Evolutionary conservation across 1,140 invertebrate species (phyloP), one percentile per base, ranked within the genome.

Genomic region (Steinernema feltiae): DNA sequence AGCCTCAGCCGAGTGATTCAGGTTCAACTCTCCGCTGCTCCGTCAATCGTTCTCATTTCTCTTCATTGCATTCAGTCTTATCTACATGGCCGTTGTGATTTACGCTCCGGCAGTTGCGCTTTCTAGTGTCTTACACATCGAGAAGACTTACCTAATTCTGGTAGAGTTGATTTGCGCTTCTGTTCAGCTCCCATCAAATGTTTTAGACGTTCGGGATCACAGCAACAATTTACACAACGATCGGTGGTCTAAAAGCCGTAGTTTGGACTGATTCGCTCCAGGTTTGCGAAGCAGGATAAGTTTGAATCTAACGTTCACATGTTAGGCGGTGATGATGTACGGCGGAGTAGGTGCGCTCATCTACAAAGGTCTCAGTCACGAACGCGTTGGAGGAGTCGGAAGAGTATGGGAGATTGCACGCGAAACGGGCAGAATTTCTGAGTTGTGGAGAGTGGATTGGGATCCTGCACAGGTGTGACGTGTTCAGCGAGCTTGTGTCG

Each of bases 11-110:
- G 24, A 30, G 48, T 31, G 21, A 48, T 78, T 73, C 72, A 79
- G 83, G 21, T 85, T 85, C 48, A 76, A 85, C 30, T 80, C 77
- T 15, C 48, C 41, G 1, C 73, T 80, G 7, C 63, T 85, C 15
- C 75, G 84, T 24, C 73, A 78, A 27, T 75, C 82, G 18, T 84
- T 83, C 30, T 86, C 83, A 18, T 21, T 83, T n/a, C 69, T 86
- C 15, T 85, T 85, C 31, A 78, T 79, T n/a, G 53, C 53, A 3
- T 63, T 63, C 53, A 63, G 53, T 21, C 53, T 63, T 7, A 63
- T 82, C 31, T 82, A 82, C 30, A 84, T 82, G 81, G 81, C 82
- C 27, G 75, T 84, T 18, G 81, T 82, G 24, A 76, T 82, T 17
- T 82, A 82, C 69, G 81, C 78, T 30, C 78, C 77, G 21, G 63